Evolutionary conservation across 2,888 invertebrate genomes (phyloP).

Genomic region (Melipona bicolor): DNA sequence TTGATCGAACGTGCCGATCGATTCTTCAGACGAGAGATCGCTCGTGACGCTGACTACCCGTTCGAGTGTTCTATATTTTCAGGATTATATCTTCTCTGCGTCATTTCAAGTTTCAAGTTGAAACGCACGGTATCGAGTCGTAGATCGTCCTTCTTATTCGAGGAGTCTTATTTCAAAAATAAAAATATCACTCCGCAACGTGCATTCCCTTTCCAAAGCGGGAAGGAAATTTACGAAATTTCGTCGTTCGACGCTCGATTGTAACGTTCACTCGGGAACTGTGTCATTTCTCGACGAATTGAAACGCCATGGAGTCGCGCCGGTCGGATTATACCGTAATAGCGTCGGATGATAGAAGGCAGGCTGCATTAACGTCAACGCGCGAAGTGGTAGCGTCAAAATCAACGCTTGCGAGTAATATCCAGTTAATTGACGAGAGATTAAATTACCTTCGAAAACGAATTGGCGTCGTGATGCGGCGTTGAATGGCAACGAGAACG

Average conservation of each 20-base stretch:
- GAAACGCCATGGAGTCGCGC: not conserved
- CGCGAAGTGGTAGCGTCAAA: not conserved
- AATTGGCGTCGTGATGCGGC: constrained; percentile 20
- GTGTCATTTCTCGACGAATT: not conserved
- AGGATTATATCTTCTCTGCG: not conserved
- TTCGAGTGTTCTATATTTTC: constrained; percentile 10
- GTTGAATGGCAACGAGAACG: constrained; percentile 4
- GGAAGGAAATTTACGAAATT: too few species aligned
- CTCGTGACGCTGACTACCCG: not conserved
- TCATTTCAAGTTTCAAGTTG: constrained; percentile 1
- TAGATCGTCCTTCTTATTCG: too few species aligned
- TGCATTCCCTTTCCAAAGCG: too few species aligned
- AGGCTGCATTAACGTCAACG: not conserved
- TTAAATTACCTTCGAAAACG: constrained; percentile 32
- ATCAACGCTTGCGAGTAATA: constrained; percentile 30
- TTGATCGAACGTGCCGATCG: not conserved
- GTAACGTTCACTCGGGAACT: too few species aligned
- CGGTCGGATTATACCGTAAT: not conserved
- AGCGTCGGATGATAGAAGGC: not conserved
- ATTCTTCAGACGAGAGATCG: constrained; percentile 5
- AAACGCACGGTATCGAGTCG: not conserved
- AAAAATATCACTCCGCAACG: too few species aligned
- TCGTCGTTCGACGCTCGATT: not conserved
- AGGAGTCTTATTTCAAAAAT: too few species aligned
- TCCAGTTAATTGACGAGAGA: constrained; percentile 22